Percentiles rank a stretch among this genome's conserved stretches.
Evolutionary conservation across 2,797 vertebrate species (phyloP).

Genomic region (Pachyuromys duprasi): DNA sequence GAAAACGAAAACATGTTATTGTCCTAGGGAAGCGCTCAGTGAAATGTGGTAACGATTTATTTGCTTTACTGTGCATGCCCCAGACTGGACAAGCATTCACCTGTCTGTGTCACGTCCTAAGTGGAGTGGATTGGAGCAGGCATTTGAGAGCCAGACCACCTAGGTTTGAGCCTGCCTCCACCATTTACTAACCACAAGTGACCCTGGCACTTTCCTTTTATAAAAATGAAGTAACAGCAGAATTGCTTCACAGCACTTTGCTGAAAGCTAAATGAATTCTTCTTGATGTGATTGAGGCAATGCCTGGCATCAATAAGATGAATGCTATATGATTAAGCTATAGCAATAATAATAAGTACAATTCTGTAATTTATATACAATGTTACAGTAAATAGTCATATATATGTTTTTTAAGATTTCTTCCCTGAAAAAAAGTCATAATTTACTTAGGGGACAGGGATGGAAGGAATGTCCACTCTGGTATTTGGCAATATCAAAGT

Average conservation of each 20-base stretch:
- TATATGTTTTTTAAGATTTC: neutral
- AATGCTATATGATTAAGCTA: slow-evolving; percentile 28
- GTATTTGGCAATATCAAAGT: neutral
- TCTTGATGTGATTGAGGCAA: neutral
- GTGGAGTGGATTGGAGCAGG: neutral
- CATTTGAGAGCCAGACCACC: slow-evolving; percentile 1
- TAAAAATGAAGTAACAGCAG: slow-evolving; percentile 41
- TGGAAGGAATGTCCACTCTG: neutral
- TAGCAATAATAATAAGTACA: neutral
- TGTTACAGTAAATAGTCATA: neutral
- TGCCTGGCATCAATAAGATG: neutral
- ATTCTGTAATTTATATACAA: neutral
- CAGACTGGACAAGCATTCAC: slow-evolving; percentile 17
- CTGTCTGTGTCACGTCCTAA: slow-evolving; percentile 42
- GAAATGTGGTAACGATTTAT: slow-evolving; percentile 31
- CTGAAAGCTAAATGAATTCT: slow-evolving; percentile 42
- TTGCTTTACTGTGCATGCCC: slow-evolving; percentile 11
- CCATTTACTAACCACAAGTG: neutral
- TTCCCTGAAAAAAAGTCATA: slow-evolving; percentile 1
- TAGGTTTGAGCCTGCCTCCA: neutral
- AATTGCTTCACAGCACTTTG: neutral
- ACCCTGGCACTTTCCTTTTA: neutral
- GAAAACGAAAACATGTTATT: neutral
- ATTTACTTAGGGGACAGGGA: neutral
- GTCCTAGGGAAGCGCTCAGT: slow-evolving; percentile 44